Conservation (phyloP, 2,888 invertebrate species). For the Penaeus monodon region DNA sequence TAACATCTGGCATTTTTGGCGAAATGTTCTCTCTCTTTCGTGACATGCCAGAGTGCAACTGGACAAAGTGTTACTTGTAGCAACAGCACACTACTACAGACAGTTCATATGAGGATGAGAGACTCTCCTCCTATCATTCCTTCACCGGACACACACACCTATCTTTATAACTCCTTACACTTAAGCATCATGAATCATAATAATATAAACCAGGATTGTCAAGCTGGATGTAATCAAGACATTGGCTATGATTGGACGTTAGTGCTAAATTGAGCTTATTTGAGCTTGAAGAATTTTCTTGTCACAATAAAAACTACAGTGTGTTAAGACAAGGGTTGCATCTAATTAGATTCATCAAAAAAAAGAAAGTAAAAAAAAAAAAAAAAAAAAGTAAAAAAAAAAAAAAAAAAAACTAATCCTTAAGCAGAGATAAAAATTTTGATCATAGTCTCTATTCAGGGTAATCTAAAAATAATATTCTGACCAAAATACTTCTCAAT, state of each 20-base stretch:
- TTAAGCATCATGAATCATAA: constrained; percentile 16
- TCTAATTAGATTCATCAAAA: constrained; percentile 35
- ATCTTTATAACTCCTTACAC: constrained; percentile 18
- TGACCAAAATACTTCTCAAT: constrained; percentile 50
- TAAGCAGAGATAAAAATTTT: constrained; percentile 47
- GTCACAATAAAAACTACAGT: constrained; percentile 43
- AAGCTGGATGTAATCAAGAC: constrained; percentile 41
- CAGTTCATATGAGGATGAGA: background rate
- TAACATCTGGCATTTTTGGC: too few species aligned
- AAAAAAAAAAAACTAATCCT: constrained; percentile 18
- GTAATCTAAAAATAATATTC: constrained; percentile 50
- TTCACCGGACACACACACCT: constrained; percentile 12
- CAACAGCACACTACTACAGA: background rate
- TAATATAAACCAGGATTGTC: constrained; percentile 52
- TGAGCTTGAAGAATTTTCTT: constrained; percentile 49
- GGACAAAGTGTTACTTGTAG: too few species aligned
- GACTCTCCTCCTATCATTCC: background rate
- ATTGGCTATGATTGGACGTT: constrained; percentile 51
- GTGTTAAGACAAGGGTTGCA: constrained; percentile 33
- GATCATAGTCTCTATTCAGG: constrained; percentile 40
- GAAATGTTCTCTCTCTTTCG: too few species aligned
- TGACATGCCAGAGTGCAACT: too few species aligned
- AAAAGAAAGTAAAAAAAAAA: too few species aligned
- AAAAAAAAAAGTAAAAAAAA: background rate
- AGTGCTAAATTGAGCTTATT: constrained; percentile 56